A percentile compares a stretch with the other conserved stretches of the same genome.
Evolutionary conservation across 2,888 invertebrate genomes (phyloP).

Genomic region (Prostheceraeus crozeri): DNA sequence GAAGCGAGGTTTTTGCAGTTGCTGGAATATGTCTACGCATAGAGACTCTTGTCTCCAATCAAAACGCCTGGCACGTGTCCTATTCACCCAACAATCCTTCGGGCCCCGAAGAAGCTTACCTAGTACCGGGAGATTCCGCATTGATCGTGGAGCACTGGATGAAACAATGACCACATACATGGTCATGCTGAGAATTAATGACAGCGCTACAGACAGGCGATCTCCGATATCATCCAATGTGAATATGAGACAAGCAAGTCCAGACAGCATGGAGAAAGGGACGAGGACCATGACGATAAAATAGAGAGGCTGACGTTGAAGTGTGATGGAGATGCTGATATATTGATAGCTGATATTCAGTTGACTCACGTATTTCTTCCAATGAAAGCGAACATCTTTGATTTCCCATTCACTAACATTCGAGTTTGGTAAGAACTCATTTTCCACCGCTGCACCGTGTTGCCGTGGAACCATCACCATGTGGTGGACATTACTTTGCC

Average conservation of each 20-base stretch:
- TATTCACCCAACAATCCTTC: no score
- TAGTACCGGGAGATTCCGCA: constrained; percentile 36
- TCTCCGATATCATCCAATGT: constrained; percentile 36
- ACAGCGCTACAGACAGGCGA: constrained; percentile 35
- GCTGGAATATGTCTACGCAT: no score
- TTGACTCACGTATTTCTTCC: constrained; percentile 31
- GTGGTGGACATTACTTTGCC: constrained; percentile 32
- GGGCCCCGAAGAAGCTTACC: no score
- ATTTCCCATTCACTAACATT: constrained; percentile 37
- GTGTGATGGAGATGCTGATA: constrained; percentile 32
- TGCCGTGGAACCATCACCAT: constrained; percentile 29
- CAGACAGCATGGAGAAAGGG: constrained; percentile 36
- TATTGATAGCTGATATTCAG: constrained; percentile 34
- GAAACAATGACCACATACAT: constrained; percentile 39
- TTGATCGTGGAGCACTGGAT: constrained; percentile 37
- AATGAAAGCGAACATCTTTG: constrained; percentile 14
- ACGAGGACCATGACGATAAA: constrained; percentile 37
- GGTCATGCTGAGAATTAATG: constrained; percentile 37
- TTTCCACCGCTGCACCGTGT: constrained; percentile 36
- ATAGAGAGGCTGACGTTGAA: constrained; percentile 35
- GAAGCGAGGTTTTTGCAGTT: no score
- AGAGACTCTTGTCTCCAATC: no score
- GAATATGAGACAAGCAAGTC: constrained; percentile 36
- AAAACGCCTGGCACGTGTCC: no score
- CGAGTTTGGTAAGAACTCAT: constrained; percentile 36